Base-by-base conservation (phyloP, 2,888 invertebrate genomes). In the Erpobdella octoculata region DNA sequence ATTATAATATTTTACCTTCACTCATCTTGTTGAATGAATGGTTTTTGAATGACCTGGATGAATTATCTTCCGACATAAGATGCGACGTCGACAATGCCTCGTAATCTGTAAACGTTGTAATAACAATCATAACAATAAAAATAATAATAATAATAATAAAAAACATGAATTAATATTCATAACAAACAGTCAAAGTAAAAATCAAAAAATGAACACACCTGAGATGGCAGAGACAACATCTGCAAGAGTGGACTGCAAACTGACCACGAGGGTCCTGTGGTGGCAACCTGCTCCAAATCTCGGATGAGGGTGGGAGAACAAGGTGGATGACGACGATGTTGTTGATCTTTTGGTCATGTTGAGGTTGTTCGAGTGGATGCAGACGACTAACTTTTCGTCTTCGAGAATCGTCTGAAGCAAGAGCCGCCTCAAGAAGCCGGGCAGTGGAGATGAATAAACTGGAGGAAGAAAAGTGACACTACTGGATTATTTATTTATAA, bases 381-480 rank as follows among this genome's bases (percentile, higher is more conserved):
- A 64, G 36, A 77, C 72, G 9, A 71, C 33, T 21, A 91, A 88
- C 78, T 90, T 90, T 84, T 93, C 92, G 79, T 90, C 90, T 79
- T 93, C 92, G 75, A 94, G 85, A 75, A 94, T 85, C 71, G 93
- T 86, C 79, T 93, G 92, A 70, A 93, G 85, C 76, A 93, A 89
- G 72, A 94, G 85, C 70, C 93, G 88, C 36, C 93, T 88, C 53
- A 92, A 90, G 84, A 93, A 93, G 8, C 93, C 92, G 0, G 91
- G 90, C 79, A 93, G 76, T 0, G 79, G 81, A 61, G 78, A 65
- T n/a, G 46, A 77, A 72, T 74, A 35, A n/a, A n/a, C n/a, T n/a
- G n/a, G n/a, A n/a, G n/a, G n/a, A n/a, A n/a, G n/a, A n/a, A n/a
- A n/a, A n/a, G n/a, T n/a, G n/a, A n/a, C n/a, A n/a, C n/a, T n/a